phyloP scores from a whole-genome alignment of 2,797 vertebrate genomes.

The Manis javanica region DNA sequence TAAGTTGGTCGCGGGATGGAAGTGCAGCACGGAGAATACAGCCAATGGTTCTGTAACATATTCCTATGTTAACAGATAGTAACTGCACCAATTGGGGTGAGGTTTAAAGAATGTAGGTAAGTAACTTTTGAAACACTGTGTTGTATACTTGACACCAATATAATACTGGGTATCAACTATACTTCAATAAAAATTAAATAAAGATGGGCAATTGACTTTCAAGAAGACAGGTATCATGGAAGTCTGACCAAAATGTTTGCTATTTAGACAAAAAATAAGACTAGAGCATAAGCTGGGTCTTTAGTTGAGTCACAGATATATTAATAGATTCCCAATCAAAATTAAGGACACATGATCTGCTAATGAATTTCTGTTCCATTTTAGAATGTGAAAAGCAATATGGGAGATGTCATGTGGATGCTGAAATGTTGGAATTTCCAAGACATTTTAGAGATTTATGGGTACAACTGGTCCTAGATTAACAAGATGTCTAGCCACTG shows the following conservation, averaged over 20 bases:
- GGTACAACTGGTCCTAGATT: constrained; percentile 16
- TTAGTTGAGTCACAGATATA: constrained; percentile 53
- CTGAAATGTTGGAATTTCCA: constrained; percentile 55
- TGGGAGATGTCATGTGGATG: constrained; percentile 39
- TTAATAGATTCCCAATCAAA: constrained; percentile 74
- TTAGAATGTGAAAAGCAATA: constrained; percentile 57
- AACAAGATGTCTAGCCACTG: constrained; percentile 35
- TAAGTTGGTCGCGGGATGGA: no score
- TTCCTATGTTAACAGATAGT: no score
- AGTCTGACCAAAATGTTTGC: constrained; percentile 44
- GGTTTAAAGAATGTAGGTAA: no score
- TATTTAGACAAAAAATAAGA: constrained; percentile 47
- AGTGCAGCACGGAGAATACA: no score
- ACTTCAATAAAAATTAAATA: background rate
- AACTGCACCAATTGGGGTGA: no score
- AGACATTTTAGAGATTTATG: constrained; percentile 64
- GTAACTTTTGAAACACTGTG: no score
- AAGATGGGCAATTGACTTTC: constrained; percentile 17
- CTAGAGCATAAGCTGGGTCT: constrained; percentile 30
- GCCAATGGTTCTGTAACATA: no score
- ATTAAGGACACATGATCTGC: constrained; percentile 66
- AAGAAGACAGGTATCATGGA: constrained; percentile 39
- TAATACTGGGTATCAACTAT: no score
- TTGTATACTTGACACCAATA: no score
- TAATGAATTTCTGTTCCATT: constrained; percentile 62